Evolutionary conservation across 2,888 invertebrate species (phyloP), one percentile per base, ranked within the genome.

Genomic region (Eupeodes latifasciatus): DNA sequence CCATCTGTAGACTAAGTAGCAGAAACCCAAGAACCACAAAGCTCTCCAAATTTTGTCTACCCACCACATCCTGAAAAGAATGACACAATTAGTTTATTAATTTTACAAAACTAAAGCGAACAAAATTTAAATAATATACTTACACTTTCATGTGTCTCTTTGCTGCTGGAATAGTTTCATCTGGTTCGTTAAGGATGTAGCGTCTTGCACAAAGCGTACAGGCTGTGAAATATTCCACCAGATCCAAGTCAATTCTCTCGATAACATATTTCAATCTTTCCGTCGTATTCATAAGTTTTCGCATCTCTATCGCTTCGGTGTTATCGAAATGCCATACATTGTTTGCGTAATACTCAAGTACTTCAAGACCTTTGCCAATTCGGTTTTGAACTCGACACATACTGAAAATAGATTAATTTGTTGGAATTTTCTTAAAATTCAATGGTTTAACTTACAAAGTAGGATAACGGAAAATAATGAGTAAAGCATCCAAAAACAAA

Each of bases 271-370:
- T 95, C 5, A 94, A 90, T 62, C 94, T 94, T 92, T 97, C 97
- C 79, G 93, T 94, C 0, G 95, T 94, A 91, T 97, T 97, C 90
- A 97, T 94, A 6, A 94, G 92, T 3, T 93, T 92, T 47, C 97
- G 93, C 0, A 96, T 90, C 9, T 93, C 92, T 10, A 95, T 93
- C 0, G 96, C 95, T 89, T 95, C 95, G 71, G 96, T 95, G 27
- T 97, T 97, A 62, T 96, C 96, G 92, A 98, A 98, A 91, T 97
- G 96, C 98, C 98, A 98, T 89, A 98, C 97, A 92, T 97, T 97
- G 92, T 97, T 97, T 0, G 98, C 98, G 94, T 98, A 98, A 92
- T 98, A 98, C 92, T 98, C 97, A 91, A 98, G 96, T 0, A 97
- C 97, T 91, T 97, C 97, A 91, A 98, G 97, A 0, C 98, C 97